Conservation (phyloP, 2,797 vertebrate genomes). For the Liparis tanakae region DNA sequence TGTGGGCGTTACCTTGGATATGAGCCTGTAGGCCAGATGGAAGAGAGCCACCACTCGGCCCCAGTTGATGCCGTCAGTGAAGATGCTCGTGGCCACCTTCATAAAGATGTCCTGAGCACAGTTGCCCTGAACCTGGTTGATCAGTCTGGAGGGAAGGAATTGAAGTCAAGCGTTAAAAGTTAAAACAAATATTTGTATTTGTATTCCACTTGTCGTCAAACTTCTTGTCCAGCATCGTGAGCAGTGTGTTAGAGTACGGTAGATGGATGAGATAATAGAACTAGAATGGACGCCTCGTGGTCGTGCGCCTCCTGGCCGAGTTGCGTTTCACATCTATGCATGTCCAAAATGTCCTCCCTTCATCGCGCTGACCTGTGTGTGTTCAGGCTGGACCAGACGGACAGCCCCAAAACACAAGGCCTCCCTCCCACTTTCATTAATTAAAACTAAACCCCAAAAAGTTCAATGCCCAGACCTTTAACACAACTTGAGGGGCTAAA, state of each 20-base stretch:
- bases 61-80: conserved; percentile 84
- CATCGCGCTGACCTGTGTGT: background rate
- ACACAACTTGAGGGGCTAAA: background rate
- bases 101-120: conserved; percentile 82
- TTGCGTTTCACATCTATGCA: background rate
- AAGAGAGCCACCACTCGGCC: conserved; percentile 83
- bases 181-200: too few relatives aligned
- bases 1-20: conserved; percentile 74
- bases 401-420: background rate
- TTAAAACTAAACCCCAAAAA: too few relatives aligned
- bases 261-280: too few relatives aligned
- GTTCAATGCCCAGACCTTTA: too few relatives aligned
- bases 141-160: conserved; percentile 67
- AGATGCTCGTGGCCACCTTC: conserved; percentile 80
- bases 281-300: too few relatives aligned
- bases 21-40: conserved; percentile 82
- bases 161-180: fast-evolving
- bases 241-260: too few relatives aligned
- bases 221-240: background rate
- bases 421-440: background rate
- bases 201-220: background rate
- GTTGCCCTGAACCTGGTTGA: conserved; percentile 75
- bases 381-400: background rate
- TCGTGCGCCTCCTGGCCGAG: background rate
- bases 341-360: background rate